Base-by-base conservation (phyloP, 2,888 invertebrate species). In the Drosophila hamatofila region DNA sequence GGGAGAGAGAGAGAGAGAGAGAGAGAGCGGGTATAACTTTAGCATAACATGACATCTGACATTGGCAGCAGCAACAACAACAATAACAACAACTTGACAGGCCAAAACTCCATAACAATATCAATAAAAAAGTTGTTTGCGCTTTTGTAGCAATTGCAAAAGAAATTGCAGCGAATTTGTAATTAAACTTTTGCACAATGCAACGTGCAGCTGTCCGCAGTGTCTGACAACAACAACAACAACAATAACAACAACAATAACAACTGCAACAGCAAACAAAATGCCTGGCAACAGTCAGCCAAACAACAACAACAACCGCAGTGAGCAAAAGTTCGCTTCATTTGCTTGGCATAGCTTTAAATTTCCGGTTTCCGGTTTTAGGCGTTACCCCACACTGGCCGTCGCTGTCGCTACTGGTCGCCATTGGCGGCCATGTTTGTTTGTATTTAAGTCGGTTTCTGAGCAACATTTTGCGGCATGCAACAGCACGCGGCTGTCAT, bases 341-440 rank as follows among this genome's bases (percentile, higher is more conserved):
- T 89, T 90, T 88, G 78, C 87, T 75, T 80, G 89, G 83, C 87
- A 80, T 71, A 76, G 80, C 88, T 84, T 90, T 89, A 88, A 89
- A 84, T 90, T 90, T 89, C 90, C 89, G 88, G 87, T 80, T 89
- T 88, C 86, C 90, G 81, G 81, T 83, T 79, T 86, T 79, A 81
- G 80, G 61, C 63, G 49, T 44, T 23, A 27, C 37, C n/a, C 37
- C 54, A 7, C 55, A 42, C 30, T 42, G 41, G 41, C 12, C 30
- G 35, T 1, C 23, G 23, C 41, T 27, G 39, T 18, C 35, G 33
- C 48, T 39, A 44, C 39, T 68, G 69, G 78, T 80, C 66, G 74
- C 74, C 74, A 63, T 71, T 75, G 61, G 73, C 87, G 77, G 86
- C 84, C 89, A 81, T 90, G 88, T 89, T 90, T 89, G 89, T 87